Evolutionary conservation across 2,113 vertebrate genomes (phyloP).

Genomic region (Neolamprologus hecqui): DNA sequence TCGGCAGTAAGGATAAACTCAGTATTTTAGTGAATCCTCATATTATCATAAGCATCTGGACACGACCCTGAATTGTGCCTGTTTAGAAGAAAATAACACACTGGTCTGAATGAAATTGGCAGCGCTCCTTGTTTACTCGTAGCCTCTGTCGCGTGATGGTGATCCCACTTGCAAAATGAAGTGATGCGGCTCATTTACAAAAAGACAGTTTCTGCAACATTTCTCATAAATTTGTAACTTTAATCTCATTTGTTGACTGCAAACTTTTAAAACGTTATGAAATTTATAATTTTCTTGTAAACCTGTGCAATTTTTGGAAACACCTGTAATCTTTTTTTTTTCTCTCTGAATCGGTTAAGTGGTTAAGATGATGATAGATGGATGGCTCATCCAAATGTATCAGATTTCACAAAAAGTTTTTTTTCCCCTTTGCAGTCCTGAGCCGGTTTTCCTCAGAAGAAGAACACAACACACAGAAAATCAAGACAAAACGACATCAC

Average conservation of each 20-base stretch:
- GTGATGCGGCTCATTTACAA: background rate
- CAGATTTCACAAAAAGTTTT: background rate
- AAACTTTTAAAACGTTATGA: background rate
- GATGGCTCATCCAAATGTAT: background rate
- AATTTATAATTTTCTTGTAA: background rate
- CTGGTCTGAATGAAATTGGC: background rate
- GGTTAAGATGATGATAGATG: background rate
- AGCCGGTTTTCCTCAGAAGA: background rate
- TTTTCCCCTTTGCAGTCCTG: fast-evolving
- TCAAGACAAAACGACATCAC: background rate
- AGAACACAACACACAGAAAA: background rate
- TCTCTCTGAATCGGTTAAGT: background rate
- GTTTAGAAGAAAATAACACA: background rate
- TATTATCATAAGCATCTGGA: background rate
- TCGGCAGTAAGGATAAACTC: background rate
- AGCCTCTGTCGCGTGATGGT: background rate
- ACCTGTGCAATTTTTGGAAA: background rate
- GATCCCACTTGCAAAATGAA: background rate
- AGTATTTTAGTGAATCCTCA: background rate
- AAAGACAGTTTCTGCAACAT: background rate
- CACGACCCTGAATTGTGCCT: background rate
- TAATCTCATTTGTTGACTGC: background rate
- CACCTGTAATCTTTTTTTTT: background rate
- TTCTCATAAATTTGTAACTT: background rate
- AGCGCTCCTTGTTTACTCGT: background rate